phyloP scores from a whole-genome alignment of 2,888 invertebrate species.

The Frankliniella fusca region DNA sequence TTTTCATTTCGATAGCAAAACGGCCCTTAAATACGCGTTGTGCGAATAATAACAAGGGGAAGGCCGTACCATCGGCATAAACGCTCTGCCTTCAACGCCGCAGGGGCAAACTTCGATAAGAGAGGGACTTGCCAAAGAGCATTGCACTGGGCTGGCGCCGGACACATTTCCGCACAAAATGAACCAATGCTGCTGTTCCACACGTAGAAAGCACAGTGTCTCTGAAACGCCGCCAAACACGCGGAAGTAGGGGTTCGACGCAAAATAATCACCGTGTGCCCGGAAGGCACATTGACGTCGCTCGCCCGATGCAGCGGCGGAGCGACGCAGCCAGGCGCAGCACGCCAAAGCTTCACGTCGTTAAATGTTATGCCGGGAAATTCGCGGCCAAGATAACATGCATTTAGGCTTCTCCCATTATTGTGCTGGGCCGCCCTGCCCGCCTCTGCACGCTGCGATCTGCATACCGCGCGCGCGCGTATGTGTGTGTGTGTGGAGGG shows the following conservation, averaged over 20 bases:
- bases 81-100: too few relatives aligned
- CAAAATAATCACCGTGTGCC: too few relatives aligned
- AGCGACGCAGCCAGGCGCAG: neutral
- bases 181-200: too few relatives aligned
- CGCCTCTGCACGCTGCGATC: neutral
- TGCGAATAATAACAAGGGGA: neutral
- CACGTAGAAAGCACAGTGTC: too few relatives aligned
- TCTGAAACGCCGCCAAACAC: too few relatives aligned
- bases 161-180: too few relatives aligned
- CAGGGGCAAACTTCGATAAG: too few relatives aligned
- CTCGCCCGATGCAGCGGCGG: neutral
- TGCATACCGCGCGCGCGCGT: neutral
- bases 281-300: too few relatives aligned
- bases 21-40: neutral
- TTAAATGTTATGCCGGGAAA: conserved; percentile 13
- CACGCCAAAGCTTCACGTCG: neutral
- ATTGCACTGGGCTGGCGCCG: too few relatives aligned
- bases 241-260: too few relatives aligned
- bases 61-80: neutral
- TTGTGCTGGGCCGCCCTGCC: conserved; percentile 38
- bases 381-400: neutral
- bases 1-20: conserved; percentile 16
- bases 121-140: too few relatives aligned
- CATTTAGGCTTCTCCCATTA: conserved; percentile 38
- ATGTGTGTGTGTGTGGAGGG: neutral